Evolutionary conservation across 2,113 vertebrate species (phyloP).

Genomic region (Bubo bubo): DNA sequence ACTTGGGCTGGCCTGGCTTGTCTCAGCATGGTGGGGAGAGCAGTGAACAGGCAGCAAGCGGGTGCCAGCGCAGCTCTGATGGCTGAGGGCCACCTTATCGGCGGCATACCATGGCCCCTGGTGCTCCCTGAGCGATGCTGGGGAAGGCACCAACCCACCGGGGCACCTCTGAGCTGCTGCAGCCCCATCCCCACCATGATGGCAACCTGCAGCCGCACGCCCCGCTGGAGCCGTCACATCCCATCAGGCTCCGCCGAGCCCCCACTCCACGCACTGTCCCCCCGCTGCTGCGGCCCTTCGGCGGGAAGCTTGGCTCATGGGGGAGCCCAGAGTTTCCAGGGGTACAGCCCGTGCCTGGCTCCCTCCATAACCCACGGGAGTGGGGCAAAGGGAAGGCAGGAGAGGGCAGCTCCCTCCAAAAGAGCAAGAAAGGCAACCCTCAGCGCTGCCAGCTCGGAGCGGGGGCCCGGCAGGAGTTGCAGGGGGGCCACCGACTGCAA

Average conservation of each 20-base stretch:
- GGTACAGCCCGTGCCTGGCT: background rate
- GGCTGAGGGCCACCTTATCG: background rate
- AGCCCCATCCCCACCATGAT: slow-evolving; percentile 52
- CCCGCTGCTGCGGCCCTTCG: fast-evolving
- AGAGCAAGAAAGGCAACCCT: background rate
- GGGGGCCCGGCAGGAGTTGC: background rate
- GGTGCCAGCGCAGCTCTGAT: background rate
- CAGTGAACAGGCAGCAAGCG: background rate
- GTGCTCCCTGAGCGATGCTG: fast-evolving
- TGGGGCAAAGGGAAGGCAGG: background rate
- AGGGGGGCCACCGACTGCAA: fast-evolving
- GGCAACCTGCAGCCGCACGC: slow-evolving; percentile 74
- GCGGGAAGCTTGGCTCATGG: fast-evolving
- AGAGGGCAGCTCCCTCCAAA: background rate
- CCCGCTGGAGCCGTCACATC: slow-evolving; percentile 66
- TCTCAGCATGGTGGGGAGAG: background rate
- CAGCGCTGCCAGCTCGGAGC: fast-evolving
- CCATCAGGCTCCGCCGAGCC: slow-evolving; percentile 67
- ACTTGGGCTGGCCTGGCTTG: slow-evolving; percentile 49
- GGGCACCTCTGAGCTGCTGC: background rate
- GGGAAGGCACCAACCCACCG: background rate
- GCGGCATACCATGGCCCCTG: background rate
- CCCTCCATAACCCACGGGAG: background rate
- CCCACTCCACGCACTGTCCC: slow-evolving; percentile 6
- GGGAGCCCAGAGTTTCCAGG: background rate